phyloP scores from a whole-genome alignment of 2,797 vertebrate genomes.

The Phataginus tetradactyla region DNA sequence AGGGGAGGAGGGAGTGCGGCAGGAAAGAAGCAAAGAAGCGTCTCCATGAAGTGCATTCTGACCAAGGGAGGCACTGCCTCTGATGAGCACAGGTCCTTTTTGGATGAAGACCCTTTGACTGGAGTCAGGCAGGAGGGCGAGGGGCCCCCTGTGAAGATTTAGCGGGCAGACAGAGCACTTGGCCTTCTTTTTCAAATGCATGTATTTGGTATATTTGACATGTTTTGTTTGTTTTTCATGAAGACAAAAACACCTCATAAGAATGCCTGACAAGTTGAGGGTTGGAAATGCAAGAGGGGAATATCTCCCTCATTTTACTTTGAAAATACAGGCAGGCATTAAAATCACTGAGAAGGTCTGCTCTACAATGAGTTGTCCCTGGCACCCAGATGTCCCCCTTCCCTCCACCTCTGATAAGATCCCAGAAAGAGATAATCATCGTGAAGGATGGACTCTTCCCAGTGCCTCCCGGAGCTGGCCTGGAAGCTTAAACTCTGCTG shows the following conservation, averaged over 20 bases:
- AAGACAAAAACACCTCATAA: background rate
- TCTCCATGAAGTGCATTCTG: background rate
- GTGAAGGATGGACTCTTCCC: background rate
- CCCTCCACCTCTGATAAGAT: background rate
- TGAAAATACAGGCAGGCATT: background rate
- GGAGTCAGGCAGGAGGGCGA: no score
- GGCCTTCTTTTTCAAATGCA: background rate
- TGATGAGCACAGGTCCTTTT: background rate
- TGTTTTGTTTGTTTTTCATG: background rate
- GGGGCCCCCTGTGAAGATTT: background rate
- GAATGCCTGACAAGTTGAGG: background rate
- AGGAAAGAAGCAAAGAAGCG: no score
- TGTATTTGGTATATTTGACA: background rate
- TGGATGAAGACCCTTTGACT: background rate
- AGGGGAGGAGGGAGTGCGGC: background rate
- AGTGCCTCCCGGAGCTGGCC: background rate
- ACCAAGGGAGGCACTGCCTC: background rate
- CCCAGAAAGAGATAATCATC: background rate
- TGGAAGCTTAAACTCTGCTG: fast-evolving
- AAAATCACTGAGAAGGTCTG: background rate
- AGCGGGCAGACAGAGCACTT: background rate
- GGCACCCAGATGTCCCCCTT: background rate
- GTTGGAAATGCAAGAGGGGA: background rate
- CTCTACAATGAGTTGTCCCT: background rate
- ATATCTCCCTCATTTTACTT: background rate